phyloP scores from a whole-genome alignment of 2,113 vertebrate genomes.

The Todiramphus chloris region DNA sequence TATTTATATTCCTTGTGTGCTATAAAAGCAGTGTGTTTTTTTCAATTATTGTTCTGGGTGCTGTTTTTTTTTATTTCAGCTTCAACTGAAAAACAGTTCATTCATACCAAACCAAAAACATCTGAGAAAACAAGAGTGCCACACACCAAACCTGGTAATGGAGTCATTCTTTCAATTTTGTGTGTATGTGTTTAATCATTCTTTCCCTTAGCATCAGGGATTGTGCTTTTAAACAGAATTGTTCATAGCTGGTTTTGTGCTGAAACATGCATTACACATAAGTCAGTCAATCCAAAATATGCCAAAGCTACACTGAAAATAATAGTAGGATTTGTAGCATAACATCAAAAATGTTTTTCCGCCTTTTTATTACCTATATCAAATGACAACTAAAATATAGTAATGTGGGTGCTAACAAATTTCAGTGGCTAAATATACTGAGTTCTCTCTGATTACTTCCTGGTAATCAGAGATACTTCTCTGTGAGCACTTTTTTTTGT shows the following conservation, averaged over 20 bases:
- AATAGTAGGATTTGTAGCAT: neutral
- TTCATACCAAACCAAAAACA: slow-evolving; percentile 69
- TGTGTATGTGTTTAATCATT: neutral
- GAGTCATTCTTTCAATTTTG: neutral
- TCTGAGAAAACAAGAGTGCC: slow-evolving; percentile 57
- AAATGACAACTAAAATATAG: neutral
- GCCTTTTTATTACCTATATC: neutral
- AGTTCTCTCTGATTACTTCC: neutral
- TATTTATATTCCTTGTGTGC: neutral
- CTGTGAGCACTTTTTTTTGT: neutral
- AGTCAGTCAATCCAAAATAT: neutral
- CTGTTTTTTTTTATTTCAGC: slow-evolving; percentile 68
- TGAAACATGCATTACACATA: neutral
- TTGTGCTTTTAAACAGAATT: neutral
- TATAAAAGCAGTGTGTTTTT: neutral
- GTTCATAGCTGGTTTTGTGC: neutral
- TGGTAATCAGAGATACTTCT: neutral
- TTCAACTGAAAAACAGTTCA: slow-evolving; percentile 62
- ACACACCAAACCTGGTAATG: slow-evolving; percentile 72
- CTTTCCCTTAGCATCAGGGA: neutral
- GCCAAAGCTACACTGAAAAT: neutral
- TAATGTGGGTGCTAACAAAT: neutral
- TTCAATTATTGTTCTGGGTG: neutral
- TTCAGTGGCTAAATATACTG: neutral
- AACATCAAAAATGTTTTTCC: neutral